Evolutionary conservation across 2,888 invertebrate species (phyloP).

Genomic region (Drosophila prostipennis): DNA sequence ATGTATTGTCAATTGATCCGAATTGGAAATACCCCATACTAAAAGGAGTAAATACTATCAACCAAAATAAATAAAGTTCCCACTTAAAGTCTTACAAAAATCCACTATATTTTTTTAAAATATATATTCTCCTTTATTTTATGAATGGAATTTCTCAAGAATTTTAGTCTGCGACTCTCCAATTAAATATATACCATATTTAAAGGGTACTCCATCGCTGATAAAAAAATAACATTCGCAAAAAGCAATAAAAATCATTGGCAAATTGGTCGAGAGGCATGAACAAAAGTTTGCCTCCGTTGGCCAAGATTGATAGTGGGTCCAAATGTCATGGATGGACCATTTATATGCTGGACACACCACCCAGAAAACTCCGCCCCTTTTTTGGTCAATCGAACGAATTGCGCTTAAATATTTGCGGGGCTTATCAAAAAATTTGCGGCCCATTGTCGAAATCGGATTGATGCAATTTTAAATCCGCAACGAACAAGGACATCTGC

Average conservation of each 20-base stretch:
- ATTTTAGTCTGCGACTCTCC: neutral
- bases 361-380: conserved; percentile 7
- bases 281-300: conserved; percentile 50
- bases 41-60: no score
- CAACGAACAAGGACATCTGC: conserved; percentile 60
- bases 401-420: conserved; percentile 61
- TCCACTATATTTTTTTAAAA: no score
- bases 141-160: no score
- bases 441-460: conserved; percentile 57
- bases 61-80: no score
- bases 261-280: conserved; percentile 45
- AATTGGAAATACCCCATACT: neutral
- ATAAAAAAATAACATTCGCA: conserved; percentile 12
- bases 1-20: no score
- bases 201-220: neutral
- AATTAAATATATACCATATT: neutral
- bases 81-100: no score
- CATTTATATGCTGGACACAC: conserved; percentile 64
- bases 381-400: conserved; percentile 42
- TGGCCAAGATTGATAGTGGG: conserved; percentile 67
- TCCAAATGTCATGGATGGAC: conserved; percentile 38
- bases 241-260: conserved; percentile 68
- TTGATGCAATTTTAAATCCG: conserved; percentile 69
- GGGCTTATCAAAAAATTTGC: conserved; percentile 61
- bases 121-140: no score